A percentile compares a stretch with the other conserved stretches of the same genome.
Evolutionary conservation across 2,797 vertebrate species (phyloP).

Genomic region (Pipistrellus pygmaeus): DNA sequence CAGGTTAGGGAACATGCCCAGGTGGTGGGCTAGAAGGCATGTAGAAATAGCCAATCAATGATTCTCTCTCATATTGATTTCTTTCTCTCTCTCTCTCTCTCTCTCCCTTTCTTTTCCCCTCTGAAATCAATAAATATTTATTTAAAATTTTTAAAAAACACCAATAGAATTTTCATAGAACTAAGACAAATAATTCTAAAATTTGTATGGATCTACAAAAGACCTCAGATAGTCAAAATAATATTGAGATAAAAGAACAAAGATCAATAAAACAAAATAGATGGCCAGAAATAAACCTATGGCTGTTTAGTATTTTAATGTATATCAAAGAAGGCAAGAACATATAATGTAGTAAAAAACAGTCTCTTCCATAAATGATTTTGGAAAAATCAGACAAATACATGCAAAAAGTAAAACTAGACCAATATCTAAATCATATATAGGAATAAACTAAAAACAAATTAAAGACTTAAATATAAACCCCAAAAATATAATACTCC

Average conservation of each 20-base stretch:
- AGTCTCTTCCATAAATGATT: not conserved
- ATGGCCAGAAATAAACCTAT: not conserved
- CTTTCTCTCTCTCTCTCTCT: no score
- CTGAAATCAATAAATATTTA: no score
- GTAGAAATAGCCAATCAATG: no score
- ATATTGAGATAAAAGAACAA: not conserved
- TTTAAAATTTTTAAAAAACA: no score
- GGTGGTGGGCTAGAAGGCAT: no score
- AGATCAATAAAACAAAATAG: not conserved
- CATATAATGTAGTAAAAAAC: not conserved
- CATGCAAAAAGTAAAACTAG: not conserved
- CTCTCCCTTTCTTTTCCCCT: no score
- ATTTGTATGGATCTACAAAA: not conserved
- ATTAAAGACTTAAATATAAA: not conserved
- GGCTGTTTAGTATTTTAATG: not conserved
- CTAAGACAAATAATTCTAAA: no score
- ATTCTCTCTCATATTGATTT: no score
- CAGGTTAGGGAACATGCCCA: no score
- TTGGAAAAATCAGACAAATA: not conserved
- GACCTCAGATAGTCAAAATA: not conserved
- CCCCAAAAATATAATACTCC: not conserved
- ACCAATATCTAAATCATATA: not conserved
- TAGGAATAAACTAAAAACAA: not conserved
- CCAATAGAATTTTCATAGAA: no score
- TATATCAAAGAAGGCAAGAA: not conserved